Conservation (phyloP, 2,888 invertebrate genomes). For the Cerastoderma edule region DNA sequence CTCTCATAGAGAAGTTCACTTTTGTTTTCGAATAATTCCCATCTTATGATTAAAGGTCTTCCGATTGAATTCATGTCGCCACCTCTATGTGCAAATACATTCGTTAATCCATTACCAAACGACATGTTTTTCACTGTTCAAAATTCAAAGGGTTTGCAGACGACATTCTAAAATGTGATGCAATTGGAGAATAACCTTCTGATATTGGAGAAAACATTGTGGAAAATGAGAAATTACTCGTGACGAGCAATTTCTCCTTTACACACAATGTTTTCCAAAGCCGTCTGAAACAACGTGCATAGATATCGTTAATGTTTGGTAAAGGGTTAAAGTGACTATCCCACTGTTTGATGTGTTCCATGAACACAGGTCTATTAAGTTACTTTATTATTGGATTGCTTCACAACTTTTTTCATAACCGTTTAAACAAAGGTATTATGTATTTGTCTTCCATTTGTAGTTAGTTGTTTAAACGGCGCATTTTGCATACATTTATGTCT, state of each 20-base stretch:
- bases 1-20: neutral
- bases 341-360: neutral
- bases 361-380: neutral
- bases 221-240: no score
- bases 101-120: slow-evolving; percentile 1
- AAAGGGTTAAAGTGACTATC: slow-evolving; percentile 1
- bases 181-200: no score
- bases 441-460: no score
- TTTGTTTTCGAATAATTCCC: neutral
- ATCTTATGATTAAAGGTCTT: neutral
- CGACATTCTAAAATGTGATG: no score
- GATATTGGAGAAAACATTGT: no score
- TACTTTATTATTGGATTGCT: neutral
- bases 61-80: neutral
- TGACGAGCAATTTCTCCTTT: no score
- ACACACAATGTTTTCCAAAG: slow-evolving; percentile 15
- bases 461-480: no score
- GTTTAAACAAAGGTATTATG: neutral
- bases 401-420: neutral
- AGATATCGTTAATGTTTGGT: neutral
- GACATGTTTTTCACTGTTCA: neutral
- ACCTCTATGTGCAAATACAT: neutral
- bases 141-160: no score
- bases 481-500: no score
- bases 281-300: neutral